Evolutionary conservation across 1,140 invertebrate species (phyloP), one percentile per base, ranked within the genome.

Genomic region (Drosophila nigrodunni): DNA sequence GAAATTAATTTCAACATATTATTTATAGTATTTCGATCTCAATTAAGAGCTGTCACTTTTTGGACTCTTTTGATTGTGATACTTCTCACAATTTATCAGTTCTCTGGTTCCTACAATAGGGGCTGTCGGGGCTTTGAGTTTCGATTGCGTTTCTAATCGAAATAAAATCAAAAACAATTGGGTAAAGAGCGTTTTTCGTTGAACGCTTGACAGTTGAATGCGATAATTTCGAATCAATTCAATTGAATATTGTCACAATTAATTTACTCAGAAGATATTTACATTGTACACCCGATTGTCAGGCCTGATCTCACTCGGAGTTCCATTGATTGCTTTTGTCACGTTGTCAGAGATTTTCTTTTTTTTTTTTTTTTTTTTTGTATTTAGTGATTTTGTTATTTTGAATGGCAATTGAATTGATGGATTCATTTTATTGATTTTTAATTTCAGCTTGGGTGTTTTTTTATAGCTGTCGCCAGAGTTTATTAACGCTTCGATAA

Each of bases 171-270:
- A 21, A 39, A 60, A 49, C 47, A 80, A 78, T 75, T 78, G 71
- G 87, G 60, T 59, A 88, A 79, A 78, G 85, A 66, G 41, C 41
- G 59, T 50, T 34, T 77, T 62, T 66, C 47, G 58, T 49, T 75
- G 74, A 54, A 47, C 74, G 60, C 25, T 67, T 88, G 85, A 88
- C 85, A 88, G 85, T 69, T 85, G 86, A 88, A 81, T 83, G 80
- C 85, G 86, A 88, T 88, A 88, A 89, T 85, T 88, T 85, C 66
- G 78, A 88, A 88, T 88, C 85, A 85, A 89, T 89, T 88, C 85
- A 89, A 89, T 88, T 88, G 85, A 89, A 81, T 89, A 85, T 89
- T 89, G 85, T 85, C 85, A 85, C 85, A 89, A 88, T 89, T 88
- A 88, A 88, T 88, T 88, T 85, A 81, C 88, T 85, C 78, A 85